phyloP scores from a whole-genome alignment of 2,888 invertebrate genomes.

The Camponotus fellah region DNA sequence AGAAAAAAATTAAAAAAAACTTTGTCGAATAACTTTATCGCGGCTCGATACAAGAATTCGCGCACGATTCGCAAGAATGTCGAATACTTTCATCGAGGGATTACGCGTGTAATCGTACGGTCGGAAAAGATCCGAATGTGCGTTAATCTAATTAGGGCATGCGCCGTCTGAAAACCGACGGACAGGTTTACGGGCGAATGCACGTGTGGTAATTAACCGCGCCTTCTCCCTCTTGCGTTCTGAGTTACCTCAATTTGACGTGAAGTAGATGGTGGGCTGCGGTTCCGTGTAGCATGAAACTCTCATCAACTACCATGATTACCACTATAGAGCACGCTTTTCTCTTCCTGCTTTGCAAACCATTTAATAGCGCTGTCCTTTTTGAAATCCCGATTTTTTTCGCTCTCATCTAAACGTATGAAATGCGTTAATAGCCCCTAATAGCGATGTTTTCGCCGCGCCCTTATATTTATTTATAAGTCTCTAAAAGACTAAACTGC shows the following conservation, averaged over 20 bases:
- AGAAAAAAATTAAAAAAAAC: not conserved
- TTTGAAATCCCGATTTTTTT: not conserved
- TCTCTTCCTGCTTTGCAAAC: constrained; percentile 53
- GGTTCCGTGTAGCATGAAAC: constrained; percentile 80
- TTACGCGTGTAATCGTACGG: not conserved
- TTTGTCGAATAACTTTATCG: not conserved
- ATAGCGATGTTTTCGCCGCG: not conserved
- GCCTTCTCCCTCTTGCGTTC: constrained; percentile 43
- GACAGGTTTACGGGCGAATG: constrained; percentile 72
- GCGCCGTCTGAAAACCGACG: not conserved
- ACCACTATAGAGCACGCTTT: constrained; percentile 68
- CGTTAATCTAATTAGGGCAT: not conserved
- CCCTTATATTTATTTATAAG: not conserved
- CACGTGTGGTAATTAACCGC: constrained; percentile 74
- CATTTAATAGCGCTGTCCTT: not conserved
- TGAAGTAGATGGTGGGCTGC: constrained; percentile 74
- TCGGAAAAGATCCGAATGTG: not conserved
- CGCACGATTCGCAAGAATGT: not conserved
- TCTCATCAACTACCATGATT: constrained; percentile 82
- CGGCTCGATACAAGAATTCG: not conserved
- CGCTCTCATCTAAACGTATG: not conserved
- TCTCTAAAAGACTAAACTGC: not conserved
- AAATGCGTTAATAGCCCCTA: not conserved
- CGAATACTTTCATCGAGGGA: not conserved
- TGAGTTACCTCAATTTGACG: constrained; percentile 77